These are phyloP conservation scores for Ashinkailepas kermadecensis DNA, from an alignment of 2,888 invertebrate genomes.

Conservation along the genomic window DNA sequence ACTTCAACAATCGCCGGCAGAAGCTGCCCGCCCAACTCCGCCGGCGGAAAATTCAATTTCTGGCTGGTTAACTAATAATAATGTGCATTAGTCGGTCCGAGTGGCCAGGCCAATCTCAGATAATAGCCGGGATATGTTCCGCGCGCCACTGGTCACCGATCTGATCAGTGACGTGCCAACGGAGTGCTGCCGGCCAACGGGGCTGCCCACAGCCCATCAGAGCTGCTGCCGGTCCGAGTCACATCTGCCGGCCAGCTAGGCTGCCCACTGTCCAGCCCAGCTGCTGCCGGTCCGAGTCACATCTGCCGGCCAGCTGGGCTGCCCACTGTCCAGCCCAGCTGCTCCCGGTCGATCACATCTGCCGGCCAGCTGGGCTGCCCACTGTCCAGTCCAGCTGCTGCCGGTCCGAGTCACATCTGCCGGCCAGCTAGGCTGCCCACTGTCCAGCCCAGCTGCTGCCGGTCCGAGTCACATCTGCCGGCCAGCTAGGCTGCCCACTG, in stretches of 20 bases:
- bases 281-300: too few relatives aligned
- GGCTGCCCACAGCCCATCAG: too few relatives aligned
- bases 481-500: too few relatives aligned
- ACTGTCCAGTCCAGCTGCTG: too few relatives aligned
- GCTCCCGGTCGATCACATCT: background rate
- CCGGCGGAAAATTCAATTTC: slow-evolving; percentile 7
- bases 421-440: background rate
- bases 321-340: too few relatives aligned
- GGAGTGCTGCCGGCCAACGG: background rate
- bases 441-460: background rate
- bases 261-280: background rate
- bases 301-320: too few relatives aligned
- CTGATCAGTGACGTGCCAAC: background rate
- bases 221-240: too few relatives aligned
- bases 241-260: background rate
- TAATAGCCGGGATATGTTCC: background rate
- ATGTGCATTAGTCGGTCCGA: background rate
- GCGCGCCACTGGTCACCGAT: background rate
- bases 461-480: too few relatives aligned
- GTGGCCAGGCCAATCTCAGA: slow-evolving; percentile 10
- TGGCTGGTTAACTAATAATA: slow-evolving; percentile 17
- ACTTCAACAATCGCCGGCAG: background rate
- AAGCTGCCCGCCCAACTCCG: background rate
- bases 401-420: background rate
- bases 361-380: background rate